A percentile compares a stretch with the other conserved stretches of the same genome.
Evolutionary conservation across 2,113 vertebrate genomes (phyloP).

Genomic region (Ophthalmolycus amberensis): DNA sequence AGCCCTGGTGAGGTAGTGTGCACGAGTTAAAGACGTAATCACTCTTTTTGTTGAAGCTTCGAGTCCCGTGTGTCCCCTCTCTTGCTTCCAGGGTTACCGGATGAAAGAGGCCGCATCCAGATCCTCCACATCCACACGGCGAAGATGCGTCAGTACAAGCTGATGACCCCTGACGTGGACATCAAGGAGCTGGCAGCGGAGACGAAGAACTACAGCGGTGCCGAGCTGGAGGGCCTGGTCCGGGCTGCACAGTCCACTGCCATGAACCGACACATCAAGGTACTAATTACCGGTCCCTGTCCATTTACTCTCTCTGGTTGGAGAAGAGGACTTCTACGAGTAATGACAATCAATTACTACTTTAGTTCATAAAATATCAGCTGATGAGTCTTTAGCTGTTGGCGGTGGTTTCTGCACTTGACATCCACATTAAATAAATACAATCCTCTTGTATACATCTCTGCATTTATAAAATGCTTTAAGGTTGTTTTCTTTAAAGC

Average conservation of each 20-base stretch:
- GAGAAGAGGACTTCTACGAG: neutral
- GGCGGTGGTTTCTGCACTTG: no score
- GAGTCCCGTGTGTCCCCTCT: neutral
- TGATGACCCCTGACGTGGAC: conserved; percentile 88
- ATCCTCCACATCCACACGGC: conserved; percentile 95
- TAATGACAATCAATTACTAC: no score
- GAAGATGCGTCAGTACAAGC: conserved; percentile 90
- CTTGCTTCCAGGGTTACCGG: conserved; percentile 87
- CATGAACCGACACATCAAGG: conserved; percentile 99
- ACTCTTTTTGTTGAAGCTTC: neutral
- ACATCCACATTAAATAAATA: no score
- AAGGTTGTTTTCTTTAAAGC: neutral
- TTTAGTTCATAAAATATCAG: no score
- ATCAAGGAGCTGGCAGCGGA: conserved; percentile 90
- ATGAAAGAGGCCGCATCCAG: conserved; percentile 93
- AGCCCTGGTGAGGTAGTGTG: no score
- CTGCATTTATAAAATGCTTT: neutral
- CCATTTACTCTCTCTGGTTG: neutral
- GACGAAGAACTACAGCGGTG: conserved; percentile 98
- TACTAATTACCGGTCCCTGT: conserved; percentile 45
- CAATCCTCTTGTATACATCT: no score
- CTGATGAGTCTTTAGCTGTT: no score
- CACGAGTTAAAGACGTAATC: neutral
- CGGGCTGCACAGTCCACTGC: conserved; percentile 96
- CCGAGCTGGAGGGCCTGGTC: conserved; percentile 95